Base-by-base conservation (phyloP, 2,113 vertebrate species). In the Lepidothrix coronata region DNA sequence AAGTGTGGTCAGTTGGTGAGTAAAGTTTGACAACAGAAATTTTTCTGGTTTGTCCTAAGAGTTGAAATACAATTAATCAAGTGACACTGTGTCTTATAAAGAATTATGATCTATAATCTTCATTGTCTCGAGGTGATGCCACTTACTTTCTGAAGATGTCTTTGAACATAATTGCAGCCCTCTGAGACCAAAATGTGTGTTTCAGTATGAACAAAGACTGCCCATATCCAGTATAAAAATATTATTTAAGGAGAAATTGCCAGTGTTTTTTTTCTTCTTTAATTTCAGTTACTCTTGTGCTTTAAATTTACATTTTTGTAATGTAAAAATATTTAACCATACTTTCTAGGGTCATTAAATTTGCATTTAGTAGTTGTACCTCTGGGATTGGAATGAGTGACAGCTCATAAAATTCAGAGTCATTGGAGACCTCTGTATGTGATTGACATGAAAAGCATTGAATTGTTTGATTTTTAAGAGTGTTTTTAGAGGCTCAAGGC, bases 351-450 rank as follows among this genome's bases (percentile, higher is more conserved):
- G 30, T 92, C 68, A 91, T 93, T 88, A 86, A 67, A 25, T 41
- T 75, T 81, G 15, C 85, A 49, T 89, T 91, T 93, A 73, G 35
- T 33, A 35, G 67, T 6, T 30, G 5, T 39, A 66, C 55, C 91
- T 90, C 59, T 94, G 91, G 81, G 90, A 86, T 15, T 80, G 31
- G 46, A 78, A 86, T 85, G 82, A 95, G 35, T 85, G 85, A 58
- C 85, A 85, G 82, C 51, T 83, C 55, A 48, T 85, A 85, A 95
- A 94, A 90, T 80, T 58, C 22, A 5, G 62, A 93, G 79, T 25
- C 59, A 48, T 27, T 91, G 51, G 85, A 91, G 82, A 83, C 59
- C n/a, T 93, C 75, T 74, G 27, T 44, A 5, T 86, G 19, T 93
- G 86, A 84, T 28, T 93, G 91, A 89, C 92, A n/a, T 79, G 74